Percentiles rank a stretch among this genome's conserved stretches.
These are phyloP conservation scores for Forbesichthys agassizii DNA, from an alignment of 2,113 vertebrate species.

Conservation along the genomic window DNA sequence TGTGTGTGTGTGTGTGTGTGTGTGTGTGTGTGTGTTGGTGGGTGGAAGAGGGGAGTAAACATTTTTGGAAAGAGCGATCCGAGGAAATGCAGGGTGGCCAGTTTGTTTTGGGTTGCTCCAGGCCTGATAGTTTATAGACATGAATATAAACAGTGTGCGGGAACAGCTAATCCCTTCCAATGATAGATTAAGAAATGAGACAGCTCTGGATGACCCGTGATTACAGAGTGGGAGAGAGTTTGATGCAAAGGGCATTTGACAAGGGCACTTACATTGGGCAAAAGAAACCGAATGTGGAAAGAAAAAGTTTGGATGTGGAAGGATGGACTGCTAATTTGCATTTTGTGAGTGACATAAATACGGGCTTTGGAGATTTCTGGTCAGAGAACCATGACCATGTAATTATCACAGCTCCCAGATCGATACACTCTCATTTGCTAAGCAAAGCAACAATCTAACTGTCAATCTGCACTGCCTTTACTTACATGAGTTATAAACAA, in stretches of 20 bases:
- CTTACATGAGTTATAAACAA: slow-evolving; percentile 47
- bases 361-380: slow-evolving; percentile 48
- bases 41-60: slow-evolving; percentile 44
- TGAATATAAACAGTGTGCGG: slow-evolving; percentile 70
- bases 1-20: slow-evolving; percentile 3
- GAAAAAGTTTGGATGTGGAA: slow-evolving; percentile 24
- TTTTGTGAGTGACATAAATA: slow-evolving; percentile 54
- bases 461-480: slow-evolving; percentile 28
- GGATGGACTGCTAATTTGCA: slow-evolving; percentile 49
- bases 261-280: slow-evolving; percentile 47
- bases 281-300: slow-evolving; percentile 17
- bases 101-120: slow-evolving; percentile 67
- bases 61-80: slow-evolving; percentile 52
- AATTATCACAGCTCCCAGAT: slow-evolving; percentile 63
- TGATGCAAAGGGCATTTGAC: slow-evolving; percentile 58
- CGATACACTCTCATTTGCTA: slow-evolving; percentile 58
- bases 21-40: slow-evolving; percentile 14
- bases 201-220: slow-evolving; percentile 64
- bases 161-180: slow-evolving; percentile 65
- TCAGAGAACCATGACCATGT: slow-evolving; percentile 44
- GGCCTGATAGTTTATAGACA: slow-evolving; percentile 65
- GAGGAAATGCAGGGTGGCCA: slow-evolving; percentile 50
- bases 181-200: slow-evolving; percentile 67
- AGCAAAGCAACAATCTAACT: slow-evolving; percentile 56
- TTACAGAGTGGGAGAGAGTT: slow-evolving; percentile 58